phyloP scores from a whole-genome alignment of 2,888 invertebrate genomes.

The Drosophila flavopinicola region DNA sequence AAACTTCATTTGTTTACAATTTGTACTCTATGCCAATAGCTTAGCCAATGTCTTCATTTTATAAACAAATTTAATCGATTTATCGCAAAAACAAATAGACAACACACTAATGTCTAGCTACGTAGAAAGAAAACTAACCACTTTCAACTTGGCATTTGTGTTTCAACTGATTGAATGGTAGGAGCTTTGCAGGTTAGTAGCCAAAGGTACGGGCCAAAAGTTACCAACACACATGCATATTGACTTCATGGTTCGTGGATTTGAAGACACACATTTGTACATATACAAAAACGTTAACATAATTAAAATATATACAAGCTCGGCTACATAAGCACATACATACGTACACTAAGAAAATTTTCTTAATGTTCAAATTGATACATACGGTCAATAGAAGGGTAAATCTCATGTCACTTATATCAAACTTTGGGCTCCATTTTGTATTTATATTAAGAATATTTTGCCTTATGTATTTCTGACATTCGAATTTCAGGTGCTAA shows the following conservation, averaged over 20 bases:
- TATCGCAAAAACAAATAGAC: conserved; percentile 2
- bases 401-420: no score
- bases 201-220: conserved; percentile 15
- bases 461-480: no score
- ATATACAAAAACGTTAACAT: neutral
- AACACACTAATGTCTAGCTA: neutral
- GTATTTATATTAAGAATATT: no score
- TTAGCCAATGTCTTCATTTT: neutral
- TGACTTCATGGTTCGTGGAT: conserved; percentile 49
- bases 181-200: conserved; percentile 21
- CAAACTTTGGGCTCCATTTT: no score
- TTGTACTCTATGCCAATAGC: neutral
- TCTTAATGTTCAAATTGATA: no score
- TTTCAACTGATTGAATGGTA: conserved; percentile 36
- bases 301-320: conserved; percentile 4
- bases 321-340: neutral
- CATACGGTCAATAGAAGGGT: no score
- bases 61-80: conserved; percentile 8
- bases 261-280: conserved; percentile 3
- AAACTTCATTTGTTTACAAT: conserved; percentile 61
- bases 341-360: no score
- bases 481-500: no score
- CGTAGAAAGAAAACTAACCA: neutral
- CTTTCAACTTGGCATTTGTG: conserved; percentile 18
- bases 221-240: conserved; percentile 16